Evolutionary conservation across 1,140 invertebrate genomes (phyloP), one percentile per base, ranked within the genome.

Genomic region (Camponotus pennsylvanicus): DNA sequence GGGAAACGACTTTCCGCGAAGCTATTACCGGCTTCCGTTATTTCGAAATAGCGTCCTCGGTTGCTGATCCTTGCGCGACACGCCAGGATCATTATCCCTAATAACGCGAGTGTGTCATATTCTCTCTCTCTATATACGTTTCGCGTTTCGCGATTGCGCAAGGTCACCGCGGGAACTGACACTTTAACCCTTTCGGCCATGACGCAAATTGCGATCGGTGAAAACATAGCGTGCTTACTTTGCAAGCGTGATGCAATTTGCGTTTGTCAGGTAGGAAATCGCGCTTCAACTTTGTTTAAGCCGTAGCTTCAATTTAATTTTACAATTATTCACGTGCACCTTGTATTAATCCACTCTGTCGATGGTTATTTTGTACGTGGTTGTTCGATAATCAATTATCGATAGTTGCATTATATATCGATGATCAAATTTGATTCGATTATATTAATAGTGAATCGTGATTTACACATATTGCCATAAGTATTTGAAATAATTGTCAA

Each of bases 1-100:
- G 87, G 87, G 86, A 92, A 92, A 91, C 86, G 66, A 90, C 86
- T 92, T 93, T 92, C 92, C 87, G 85, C 91, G 90, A 91, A 92
- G 69, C 92, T 90, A 92, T 93, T 93, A 93, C 70, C 73, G 86
- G 76, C 90, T 92, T 92, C 91, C 91, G 91, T 82, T 88, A 86
- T 90, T 83, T 88, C 69, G 86, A 88, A 83, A 86, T 21, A 42
- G 86, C 84, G 84, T 88, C 77, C 88, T 75, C 86, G 86, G 45
- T 59, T 27, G 37, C 37, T 59, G 59, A 78, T 73, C 76, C 79
- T 70, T 77, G 15, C 37, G 69, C 86, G 71, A 57, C 90, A 89
- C 87, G 86, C 77, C 64, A 90, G 71, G 77, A 73, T 90, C 86
- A 83, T 90, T 90, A 90, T 88, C 77, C 63, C 57, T 80, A 80